phyloP scores from a whole-genome alignment of 2,113 vertebrate genomes.

The Corythoichthys haematopterus region DNA sequence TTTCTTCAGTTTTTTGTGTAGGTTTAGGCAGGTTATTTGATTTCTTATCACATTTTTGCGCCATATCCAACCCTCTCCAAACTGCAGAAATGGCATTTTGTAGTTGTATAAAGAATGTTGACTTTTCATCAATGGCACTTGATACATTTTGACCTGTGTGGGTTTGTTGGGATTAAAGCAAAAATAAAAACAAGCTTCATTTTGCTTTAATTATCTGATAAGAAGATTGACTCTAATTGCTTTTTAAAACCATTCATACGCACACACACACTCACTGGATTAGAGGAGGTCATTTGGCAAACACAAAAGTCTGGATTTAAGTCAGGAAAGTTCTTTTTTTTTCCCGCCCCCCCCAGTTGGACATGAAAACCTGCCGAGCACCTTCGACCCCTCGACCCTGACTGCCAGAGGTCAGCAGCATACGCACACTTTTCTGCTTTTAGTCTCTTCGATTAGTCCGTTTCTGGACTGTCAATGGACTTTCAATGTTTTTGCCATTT shows the following conservation, averaged over 20 bases:
- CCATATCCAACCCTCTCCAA: no score
- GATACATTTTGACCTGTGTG: no score
- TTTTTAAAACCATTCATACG: conserved; percentile 37
- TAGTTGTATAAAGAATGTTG: no score
- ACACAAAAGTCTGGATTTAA: not conserved
- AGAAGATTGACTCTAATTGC: conserved; percentile 41
- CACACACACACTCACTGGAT: conserved; percentile 18
- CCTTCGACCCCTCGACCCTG: conserved; percentile 17
- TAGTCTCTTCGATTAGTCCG: not conserved
- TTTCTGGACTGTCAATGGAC: no score
- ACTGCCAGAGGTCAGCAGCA: conserved; percentile 14
- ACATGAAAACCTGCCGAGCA: not conserved
- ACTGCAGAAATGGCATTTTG: no score
- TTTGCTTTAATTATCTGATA: conserved; percentile 46
- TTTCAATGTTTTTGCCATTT: no score
- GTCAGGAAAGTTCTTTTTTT: not conserved
- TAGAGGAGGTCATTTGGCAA: not conserved
- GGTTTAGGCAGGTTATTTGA: no score
- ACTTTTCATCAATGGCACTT: no score
- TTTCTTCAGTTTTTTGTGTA: no score
- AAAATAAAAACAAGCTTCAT: conserved; percentile 24
- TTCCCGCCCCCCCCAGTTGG: not conserved
- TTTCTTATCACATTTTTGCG: no score
- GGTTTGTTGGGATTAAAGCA: conserved; percentile 9
- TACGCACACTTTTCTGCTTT: not conserved